Conservation (phyloP, 53 echinoderm and acorn worm genomes). For the Astropecten irregularis region DNA sequence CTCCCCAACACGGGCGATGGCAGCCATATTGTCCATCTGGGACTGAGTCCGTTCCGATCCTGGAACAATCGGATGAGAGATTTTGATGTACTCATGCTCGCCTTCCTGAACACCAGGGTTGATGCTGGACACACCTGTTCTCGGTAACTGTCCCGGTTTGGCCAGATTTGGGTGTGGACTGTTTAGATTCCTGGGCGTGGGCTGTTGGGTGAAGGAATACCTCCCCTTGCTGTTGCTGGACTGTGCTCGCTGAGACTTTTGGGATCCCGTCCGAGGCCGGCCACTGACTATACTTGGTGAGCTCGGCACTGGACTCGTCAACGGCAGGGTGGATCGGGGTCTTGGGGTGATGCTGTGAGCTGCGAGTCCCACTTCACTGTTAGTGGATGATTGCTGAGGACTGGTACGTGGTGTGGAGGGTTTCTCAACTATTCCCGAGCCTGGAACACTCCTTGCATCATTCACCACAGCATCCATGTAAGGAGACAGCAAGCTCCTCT, state of each 20-base stretch:
- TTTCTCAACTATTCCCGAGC: neutral
- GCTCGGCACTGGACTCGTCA: slow-evolving; percentile 65
- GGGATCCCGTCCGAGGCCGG: slow-evolving; percentile 59
- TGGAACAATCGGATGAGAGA: slow-evolving; percentile 81
- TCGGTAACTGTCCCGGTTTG: slow-evolving; percentile 80
- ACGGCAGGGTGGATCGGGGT: slow-evolving; percentile 34
- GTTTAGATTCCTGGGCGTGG: slow-evolving; percentile 62
- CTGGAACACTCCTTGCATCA: neutral
- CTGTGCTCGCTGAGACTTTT: slow-evolving; percentile 70
- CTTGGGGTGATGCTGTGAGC: slow-evolving; percentile 20
- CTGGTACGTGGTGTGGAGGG: slow-evolving; percentile 5
- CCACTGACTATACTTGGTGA: slow-evolving; percentile 26
- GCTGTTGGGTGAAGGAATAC: slow-evolving; percentile 73
- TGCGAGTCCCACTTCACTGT: slow-evolving; percentile 3
- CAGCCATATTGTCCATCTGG: neutral
- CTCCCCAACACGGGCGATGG: slow-evolving; percentile 32
- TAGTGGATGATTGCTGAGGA: slow-evolving; percentile 14
- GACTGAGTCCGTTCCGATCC: slow-evolving; percentile 22
- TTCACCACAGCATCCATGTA: neutral
- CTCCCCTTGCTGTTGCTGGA: slow-evolving; percentile 68
- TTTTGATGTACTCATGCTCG: slow-evolving; percentile 88
- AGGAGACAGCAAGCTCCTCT: slow-evolving; percentile 1
- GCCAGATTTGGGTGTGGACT: slow-evolving; percentile 77
- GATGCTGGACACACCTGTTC: slow-evolving; percentile 83
- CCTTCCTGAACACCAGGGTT: slow-evolving; percentile 69